Base-by-base conservation (phyloP, 2,113 vertebrate genomes). In the Engraulis encrasicolus region DNA sequence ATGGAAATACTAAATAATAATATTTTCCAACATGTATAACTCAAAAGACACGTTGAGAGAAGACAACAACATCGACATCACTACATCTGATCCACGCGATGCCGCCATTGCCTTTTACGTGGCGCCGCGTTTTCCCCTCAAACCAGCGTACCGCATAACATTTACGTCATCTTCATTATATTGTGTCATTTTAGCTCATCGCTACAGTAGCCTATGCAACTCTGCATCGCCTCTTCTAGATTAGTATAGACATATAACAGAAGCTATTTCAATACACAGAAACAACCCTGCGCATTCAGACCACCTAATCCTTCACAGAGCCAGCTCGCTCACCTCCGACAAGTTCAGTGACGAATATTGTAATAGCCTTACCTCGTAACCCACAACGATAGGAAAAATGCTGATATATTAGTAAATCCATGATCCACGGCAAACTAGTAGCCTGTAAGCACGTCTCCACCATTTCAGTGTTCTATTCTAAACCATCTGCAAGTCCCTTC, bases 401-500 rank as follows among this genome's bases (percentile, higher is more conserved):
- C 91, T 87, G 92, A 88, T 85, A 84, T 85, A 87, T 85, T 86
- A 85, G 86, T 83, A 88, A 85, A 85, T 92, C 94, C 95, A 94
- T 90, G 90, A 80, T 90, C 85, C 89, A 45, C 92, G 85, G 86
- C 88, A 84, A 93, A 91, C 87, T 90, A 88, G 89, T 45, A 91
- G 84, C 90, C 89, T 86, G 87, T 91, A 94, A 91, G 84, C 91
- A 92, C 94, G 94, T 95, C 87, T 92, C 92, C 92, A 94, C 95
- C 95, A 90, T 89, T 94, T 87, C 95, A 94, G 94, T 94, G 91
- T 95, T 95, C 96, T 92, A 95, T 96, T 96, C 95, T 93, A 94
- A 94, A 96, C 96, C 97, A 98, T 99, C 98, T 98, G 97, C 96
- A 97, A 95, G 96, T 95, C 94, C 96, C 96, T 96, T 96, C 97